phyloP scores from a whole-genome alignment of 64 coral and sea anemone genomes.

The Montipora capricornis region DNA sequence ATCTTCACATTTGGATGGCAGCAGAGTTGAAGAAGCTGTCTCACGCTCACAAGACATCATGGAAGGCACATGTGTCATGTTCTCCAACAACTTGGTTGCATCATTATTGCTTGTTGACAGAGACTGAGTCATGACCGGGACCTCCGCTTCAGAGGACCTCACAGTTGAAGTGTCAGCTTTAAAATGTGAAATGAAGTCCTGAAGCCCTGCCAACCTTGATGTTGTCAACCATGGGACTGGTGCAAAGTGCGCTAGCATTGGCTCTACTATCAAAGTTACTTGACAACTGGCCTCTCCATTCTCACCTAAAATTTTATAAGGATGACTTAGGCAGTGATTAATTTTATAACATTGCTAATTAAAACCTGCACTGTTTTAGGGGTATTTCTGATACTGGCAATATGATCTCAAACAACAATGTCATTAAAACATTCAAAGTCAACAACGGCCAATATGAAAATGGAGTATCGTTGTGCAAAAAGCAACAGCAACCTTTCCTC shows the following conservation, averaged over 20 bases:
- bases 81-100: not conserved
- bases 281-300: constrained; percentile 1
- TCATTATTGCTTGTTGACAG: not conserved
- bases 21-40: not conserved
- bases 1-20: not conserved
- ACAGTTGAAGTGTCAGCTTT: not conserved
- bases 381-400: no score
- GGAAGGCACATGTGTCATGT: not conserved
- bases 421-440: no score
- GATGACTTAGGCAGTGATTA: not conserved
- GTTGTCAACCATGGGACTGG: constrained; percentile 36
- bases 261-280: constrained; percentile 42
- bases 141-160: not conserved
- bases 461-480: no score
- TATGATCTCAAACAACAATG: no score
- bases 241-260: not conserved
- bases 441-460: no score
- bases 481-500: no score
- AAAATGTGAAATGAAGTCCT: constrained; percentile 49
- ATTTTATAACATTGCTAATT: no score
- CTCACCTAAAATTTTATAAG: constrained; percentile 10
- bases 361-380: no score
- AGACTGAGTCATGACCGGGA: not conserved
- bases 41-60: not conserved
- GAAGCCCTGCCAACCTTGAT: constrained; percentile 54